phyloP scores from a whole-genome alignment of 2,888 invertebrate genomes.

The Agriopis marginaria region DNA sequence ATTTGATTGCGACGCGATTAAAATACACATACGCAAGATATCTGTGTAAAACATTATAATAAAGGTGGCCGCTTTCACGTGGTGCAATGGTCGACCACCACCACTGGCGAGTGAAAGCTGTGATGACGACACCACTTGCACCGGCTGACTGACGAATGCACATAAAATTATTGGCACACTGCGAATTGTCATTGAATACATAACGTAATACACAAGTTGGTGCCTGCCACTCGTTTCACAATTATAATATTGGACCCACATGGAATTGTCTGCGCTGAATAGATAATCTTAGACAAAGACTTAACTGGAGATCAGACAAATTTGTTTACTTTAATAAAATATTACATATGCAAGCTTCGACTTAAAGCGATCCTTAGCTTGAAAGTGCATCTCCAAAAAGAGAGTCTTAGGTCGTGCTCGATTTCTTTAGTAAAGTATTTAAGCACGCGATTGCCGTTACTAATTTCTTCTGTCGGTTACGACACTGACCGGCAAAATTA shows the following conservation, averaged over 20 bases:
- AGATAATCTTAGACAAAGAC: neutral
- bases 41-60: conserved; percentile 54
- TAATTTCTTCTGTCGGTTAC: conserved; percentile 38
- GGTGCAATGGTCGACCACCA: conserved; percentile 59
- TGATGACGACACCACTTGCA: conserved; percentile 72
- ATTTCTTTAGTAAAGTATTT: conserved; percentile 1
- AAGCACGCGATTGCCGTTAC: conserved; percentile 23
- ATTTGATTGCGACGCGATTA: conserved; percentile 24
- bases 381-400: conserved; percentile 13
- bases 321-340: neutral
- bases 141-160: conserved; percentile 56
- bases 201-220: conserved; percentile 40
- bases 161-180: conserved; percentile 47
- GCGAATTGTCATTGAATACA: conserved; percentile 37
- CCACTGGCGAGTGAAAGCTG: conserved; percentile 71
- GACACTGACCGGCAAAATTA: conserved; percentile 35
- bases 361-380: conserved; percentile 1
- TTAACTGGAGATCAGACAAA: neutral
- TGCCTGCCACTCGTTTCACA: conserved; percentile 22
- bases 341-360: conserved; percentile 3
- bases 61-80: conserved; percentile 71
- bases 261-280: neutral
- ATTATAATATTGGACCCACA: conserved; percentile 17
- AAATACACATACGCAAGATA: conserved; percentile 39
- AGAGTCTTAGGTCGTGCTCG: conserved; percentile 19